A percentile compares a stretch with the other conserved stretches of the same genome.
phyloP scores from a whole-genome alignment of 2,797 vertebrate genomes.

The Gymnocypris eckloni region DNA sequence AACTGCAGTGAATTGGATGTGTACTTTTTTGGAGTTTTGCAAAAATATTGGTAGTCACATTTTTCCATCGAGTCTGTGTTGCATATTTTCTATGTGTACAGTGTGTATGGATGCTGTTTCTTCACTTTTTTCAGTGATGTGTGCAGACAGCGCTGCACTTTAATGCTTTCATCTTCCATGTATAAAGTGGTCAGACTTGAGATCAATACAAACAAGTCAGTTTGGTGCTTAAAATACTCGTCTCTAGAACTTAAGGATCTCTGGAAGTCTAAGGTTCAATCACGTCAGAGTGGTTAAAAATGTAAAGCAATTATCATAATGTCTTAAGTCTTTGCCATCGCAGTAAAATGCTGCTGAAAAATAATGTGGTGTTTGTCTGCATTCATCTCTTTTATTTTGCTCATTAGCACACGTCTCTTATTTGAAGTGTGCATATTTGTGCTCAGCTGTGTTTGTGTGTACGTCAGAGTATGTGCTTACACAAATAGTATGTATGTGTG shows the following conservation, averaged over 20 bases:
- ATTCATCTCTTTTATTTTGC: not conserved
- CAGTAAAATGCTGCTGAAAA: not conserved
- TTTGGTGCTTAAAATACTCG: not conserved
- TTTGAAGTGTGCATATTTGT: constrained; percentile 1
- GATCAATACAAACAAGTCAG: not conserved
- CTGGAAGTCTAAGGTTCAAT: not conserved
- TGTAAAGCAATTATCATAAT: constrained; percentile 9
- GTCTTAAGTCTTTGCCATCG: constrained; percentile 14
- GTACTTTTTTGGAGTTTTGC: not conserved
- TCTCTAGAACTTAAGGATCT: not conserved
- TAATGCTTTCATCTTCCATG: not conserved
- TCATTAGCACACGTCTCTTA: constrained; percentile 20
- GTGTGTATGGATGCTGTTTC: not conserved
- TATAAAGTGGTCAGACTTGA: not conserved
- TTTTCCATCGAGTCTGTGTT: not conserved
- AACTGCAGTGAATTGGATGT: not conserved
- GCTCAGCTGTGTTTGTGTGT: constrained; percentile 29
- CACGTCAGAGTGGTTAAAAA: not conserved
- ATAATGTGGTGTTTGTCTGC: not conserved
- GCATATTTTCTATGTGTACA: not conserved
- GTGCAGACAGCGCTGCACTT: not conserved
- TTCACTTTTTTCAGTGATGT: not conserved
- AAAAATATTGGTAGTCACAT: too few species aligned
- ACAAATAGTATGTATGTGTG: constrained; percentile 17
- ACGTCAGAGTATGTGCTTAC: constrained; percentile 29